Conservation (phyloP, 1,140 invertebrate genomes). For the Probaryconus sp. region DNA sequence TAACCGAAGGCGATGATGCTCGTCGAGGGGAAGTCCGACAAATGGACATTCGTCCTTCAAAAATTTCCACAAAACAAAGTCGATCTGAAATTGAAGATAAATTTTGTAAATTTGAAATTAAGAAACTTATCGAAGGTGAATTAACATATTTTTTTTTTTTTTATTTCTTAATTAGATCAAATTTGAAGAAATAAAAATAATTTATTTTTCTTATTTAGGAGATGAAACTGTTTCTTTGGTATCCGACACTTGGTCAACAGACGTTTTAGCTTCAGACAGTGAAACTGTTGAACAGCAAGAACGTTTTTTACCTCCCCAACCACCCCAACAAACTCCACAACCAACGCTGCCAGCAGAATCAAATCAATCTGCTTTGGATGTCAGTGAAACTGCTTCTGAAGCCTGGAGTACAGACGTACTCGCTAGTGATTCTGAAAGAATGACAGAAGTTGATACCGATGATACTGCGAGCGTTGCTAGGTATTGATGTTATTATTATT, state of each 20-base stretch:
- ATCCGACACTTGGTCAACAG: conserved; percentile 98
- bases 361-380: conserved; percentile 80
- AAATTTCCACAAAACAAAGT: conserved; percentile 86
- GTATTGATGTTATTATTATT: conserved; percentile 59
- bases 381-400: conserved; percentile 94
- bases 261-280: conserved; percentile 96
- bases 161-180: background rate
- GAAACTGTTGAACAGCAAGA: conserved; percentile 89
- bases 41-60: conserved; percentile 79
- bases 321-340: conserved; percentile 63
- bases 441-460: conserved; percentile 92
- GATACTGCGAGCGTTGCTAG: conserved; percentile 86
- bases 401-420: conserved; percentile 98
- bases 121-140: conserved; percentile 87
- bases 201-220: conserved; percentile 61
- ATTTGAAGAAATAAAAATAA: background rate
- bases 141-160: conserved; percentile 1
- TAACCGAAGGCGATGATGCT: conserved; percentile 87
- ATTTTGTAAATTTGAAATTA: conserved; percentile 99
- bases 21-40: conserved; percentile 76
- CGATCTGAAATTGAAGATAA: conserved; percentile 97
- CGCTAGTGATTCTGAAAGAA: conserved; percentile 94
- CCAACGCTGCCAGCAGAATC: conserved; percentile 63
- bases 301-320: conserved; percentile 75
- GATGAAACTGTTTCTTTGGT: conserved; percentile 97